These are phyloP conservation scores for Brachirus orientalis DNA, from an alignment of 2,113 vertebrate genomes.

Conservation along the genomic window DNA sequence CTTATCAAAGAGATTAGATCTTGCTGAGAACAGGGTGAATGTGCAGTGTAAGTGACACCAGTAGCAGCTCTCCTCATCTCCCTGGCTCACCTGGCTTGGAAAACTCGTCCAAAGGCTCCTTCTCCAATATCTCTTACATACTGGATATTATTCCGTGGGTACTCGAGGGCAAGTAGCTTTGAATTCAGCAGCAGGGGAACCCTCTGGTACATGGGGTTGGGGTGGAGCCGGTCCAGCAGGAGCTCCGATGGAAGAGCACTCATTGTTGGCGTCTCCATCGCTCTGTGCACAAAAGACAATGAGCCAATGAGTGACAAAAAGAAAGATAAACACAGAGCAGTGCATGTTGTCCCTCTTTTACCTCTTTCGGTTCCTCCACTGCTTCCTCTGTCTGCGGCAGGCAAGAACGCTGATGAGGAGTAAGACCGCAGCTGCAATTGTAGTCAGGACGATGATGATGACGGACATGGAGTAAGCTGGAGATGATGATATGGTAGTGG, in stretches of 20 bases:
- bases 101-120: constrained; percentile 96
- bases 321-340: not conserved
- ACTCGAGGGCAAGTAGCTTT: constrained; percentile 94
- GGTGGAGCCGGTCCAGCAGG: constrained; percentile 93
- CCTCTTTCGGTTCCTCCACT: constrained; percentile 90
- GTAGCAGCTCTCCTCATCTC: not conserved
- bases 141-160: constrained; percentile 97
- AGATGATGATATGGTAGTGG: constrained; percentile 75
- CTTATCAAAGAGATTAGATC: constrained; percentile 16
- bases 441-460: constrained; percentile 88
- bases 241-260: constrained; percentile 93
- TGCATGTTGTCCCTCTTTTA: constrained; percentile 60
- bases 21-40: constrained; percentile 18
- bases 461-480: constrained; percentile 92
- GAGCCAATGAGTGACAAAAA: not conserved
- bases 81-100: constrained; percentile 94
- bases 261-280: constrained; percentile 86
- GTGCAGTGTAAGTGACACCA: constrained; percentile 44
- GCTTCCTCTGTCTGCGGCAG: constrained; percentile 86
- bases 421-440: constrained; percentile 83
- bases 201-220: constrained; percentile 98
- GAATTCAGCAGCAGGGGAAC: constrained; percentile 95
- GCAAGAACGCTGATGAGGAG: constrained; percentile 81
- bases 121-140: constrained; percentile 98
- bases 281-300: constrained; percentile 26